phyloP scores from a whole-genome alignment of 2,113 vertebrate species.

The Peromyscus maniculatus region DNA sequence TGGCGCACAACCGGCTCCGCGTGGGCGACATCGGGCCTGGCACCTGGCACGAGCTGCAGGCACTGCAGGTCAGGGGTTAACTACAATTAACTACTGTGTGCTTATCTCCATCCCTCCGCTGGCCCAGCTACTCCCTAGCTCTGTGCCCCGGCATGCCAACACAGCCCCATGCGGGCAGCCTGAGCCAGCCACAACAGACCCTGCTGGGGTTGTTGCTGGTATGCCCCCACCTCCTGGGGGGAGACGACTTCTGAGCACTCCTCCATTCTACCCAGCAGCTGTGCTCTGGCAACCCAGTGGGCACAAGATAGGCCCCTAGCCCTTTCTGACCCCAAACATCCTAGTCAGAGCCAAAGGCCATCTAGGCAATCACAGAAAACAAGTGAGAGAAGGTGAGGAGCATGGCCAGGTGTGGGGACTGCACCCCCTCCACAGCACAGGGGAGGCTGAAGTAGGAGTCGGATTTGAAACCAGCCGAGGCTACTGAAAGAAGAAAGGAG shows the following conservation, averaged over 20 bases:
- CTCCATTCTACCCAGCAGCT: background rate
- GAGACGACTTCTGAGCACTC: background rate
- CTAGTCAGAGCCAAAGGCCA: background rate
- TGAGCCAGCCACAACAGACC: background rate
- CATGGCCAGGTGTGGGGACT: background rate
- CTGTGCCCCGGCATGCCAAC: background rate
- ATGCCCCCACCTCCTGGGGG: background rate
- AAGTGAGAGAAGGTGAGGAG: background rate
- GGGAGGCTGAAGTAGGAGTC: background rate
- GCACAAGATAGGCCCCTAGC: too few relatives aligned
- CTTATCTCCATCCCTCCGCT: background rate
- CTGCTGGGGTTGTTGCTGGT: background rate
- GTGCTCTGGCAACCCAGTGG: background rate
- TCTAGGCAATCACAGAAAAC: background rate
- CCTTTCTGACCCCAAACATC: background rate
- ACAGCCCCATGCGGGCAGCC: background rate
- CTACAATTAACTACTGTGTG: background rate
- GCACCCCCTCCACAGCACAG: too few relatives aligned
- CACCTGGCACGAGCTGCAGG: constrained; percentile 83
- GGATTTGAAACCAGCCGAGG: background rate
- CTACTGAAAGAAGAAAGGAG: background rate
- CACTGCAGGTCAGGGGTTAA: constrained; percentile 82
- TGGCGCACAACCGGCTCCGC: constrained; percentile 80
- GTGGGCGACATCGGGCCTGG: constrained; percentile 78
- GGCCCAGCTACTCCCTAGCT: background rate